Evolutionary conservation across 2,888 invertebrate species (phyloP), one percentile per base, ranked within the genome.

Genomic region (Drosophila neutralis): DNA sequence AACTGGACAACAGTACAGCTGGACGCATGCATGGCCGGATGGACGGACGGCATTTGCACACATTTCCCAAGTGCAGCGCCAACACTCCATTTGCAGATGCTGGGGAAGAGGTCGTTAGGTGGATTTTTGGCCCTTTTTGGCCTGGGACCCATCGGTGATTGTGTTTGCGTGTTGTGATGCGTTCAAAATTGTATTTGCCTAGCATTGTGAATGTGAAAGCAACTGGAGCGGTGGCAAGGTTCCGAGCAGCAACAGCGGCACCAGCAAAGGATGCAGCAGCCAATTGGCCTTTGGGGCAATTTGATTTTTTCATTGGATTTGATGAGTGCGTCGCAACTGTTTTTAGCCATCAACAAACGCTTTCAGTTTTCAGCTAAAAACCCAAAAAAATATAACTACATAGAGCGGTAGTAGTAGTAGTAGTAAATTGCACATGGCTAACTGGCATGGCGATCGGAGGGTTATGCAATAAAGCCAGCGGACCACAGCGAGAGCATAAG

Each of bases 161-260:
- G 86, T 88, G 89, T 86, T 90, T 90, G 89, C 90, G 88, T 90
- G 90, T 90, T 86, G 90, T 82, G 90, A 87, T 86, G 90, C 85
- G 85, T 84, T 87, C 85, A 85, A 85, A 85, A 85, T 85, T 85
- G 85, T 85, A 85, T 85, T 85, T 85, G 90, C 87, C 79, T 89
- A 86, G 84, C 69, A 86, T 78, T 88, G 83, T 85, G 69, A 63
- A 56, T 62, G 36, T 76, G 73, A 29, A 35, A n/a, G 38, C 56
- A 56, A 15, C 45, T 45, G 45, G 8, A 45, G 24, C 45, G 24
- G 56, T 27, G n/a, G 45, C 45, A 24, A 45, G 38, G 56, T 27
- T 29, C 38, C 54, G 27, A 38, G 21, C 42, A 35, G 13, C 49
- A 49, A 18, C 27, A 48, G 53, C 13, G 13, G 24, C 38, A 35